Base-by-base conservation (phyloP, 2,888 invertebrate genomes). In the Trissolcus brochymenae region DNA sequence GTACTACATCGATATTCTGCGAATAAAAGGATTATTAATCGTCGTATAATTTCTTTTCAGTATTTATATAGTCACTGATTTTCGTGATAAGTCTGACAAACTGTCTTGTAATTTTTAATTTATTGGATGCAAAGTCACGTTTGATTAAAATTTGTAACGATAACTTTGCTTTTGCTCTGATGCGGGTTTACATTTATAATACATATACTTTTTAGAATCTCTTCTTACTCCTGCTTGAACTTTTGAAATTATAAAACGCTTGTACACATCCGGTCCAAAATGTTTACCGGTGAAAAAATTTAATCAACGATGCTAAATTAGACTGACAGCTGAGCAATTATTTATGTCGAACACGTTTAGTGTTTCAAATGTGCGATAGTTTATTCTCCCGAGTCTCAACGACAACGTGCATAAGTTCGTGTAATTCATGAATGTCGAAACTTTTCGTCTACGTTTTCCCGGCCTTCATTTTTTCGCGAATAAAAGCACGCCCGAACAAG, bases 401-500 rank as follows among this genome's bases (percentile, higher is more conserved):
- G n/a, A n/a, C 43, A 56, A 2, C 40, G 62, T 56, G 62, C 55
- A 61, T 70, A 70, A 62, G 61, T 70, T 70, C 54, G 56, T 55
- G 61, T 70, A 70, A 70, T 56, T 61, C 70, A 70, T 55, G 70
- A 70, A 61, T 61, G 68, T 54, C 49, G 60, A 60, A 68, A 68
- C 60, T 35, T 59, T 66, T 72, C 60, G 64, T 66, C 49, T 29
- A 66, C 60, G 35, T 9, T 65, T 59, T 60, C 49, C 51, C n/a
- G 21, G 35, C 11, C n/a, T n/a, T 14, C 55, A 50, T 55, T 41
- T 41, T 7, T 25, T 6, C 55, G 19, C 62, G 43, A 60, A 67
- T 54, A 61, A 62, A 56, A 70, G 16, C 35, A 11, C 11, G 0
- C 35, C 35, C 35, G 7, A 7, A 6, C 35, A 11, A 43, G 62